Evolutionary conservation across 2,797 vertebrate species (phyloP), one percentile per base, ranked within the genome.

Genomic region (Labeo calbasu): DNA sequence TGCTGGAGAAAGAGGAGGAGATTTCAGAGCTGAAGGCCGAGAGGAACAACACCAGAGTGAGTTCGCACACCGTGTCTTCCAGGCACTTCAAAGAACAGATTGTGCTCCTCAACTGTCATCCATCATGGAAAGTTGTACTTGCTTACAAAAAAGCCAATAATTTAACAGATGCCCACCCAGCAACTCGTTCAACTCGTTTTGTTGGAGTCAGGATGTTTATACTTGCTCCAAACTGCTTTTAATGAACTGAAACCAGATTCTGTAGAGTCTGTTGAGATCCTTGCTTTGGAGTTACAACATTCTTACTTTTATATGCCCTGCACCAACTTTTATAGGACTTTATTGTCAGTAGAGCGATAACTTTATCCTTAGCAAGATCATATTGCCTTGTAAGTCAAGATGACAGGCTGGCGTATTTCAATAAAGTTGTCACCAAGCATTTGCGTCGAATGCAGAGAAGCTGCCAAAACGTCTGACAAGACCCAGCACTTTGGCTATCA

Each of bases 41-140:
- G 94, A 97, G 98, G 91, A 99, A 99, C 93, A 99, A 99, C 93
- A 99, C 98, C 88, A 96, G 98, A 96, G 98, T 99, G 94, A 96
- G 96, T 93, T 63, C 10, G 8, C 11, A 21, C 40, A n/a, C 57
- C 21, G 9, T 51, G 43, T 83, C 36, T 81, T 78, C 48, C n/a
- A 59, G 8, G 13, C 46, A 82, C 53, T 59, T 71, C 68, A 81
- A 50, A 72, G 40, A 57, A 81, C 59, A 65, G 51, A 76, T 63
- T 73, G 43, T 63, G 19, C 9, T 73, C 9, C 80, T 82, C 5
- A 40, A 19, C 55, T 32, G 21, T 70, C 66, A 46, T 25, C 2
- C 1, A 5, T 19, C 4, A 57, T 12, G 10, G 0, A 50, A 71
- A 28, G 32, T 51, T 79, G 40, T 43, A 23, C 50, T 69, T 53